Conservation (phyloP, 2,797 vertebrate species). For the Melanotaenia maccullochi region DNA sequence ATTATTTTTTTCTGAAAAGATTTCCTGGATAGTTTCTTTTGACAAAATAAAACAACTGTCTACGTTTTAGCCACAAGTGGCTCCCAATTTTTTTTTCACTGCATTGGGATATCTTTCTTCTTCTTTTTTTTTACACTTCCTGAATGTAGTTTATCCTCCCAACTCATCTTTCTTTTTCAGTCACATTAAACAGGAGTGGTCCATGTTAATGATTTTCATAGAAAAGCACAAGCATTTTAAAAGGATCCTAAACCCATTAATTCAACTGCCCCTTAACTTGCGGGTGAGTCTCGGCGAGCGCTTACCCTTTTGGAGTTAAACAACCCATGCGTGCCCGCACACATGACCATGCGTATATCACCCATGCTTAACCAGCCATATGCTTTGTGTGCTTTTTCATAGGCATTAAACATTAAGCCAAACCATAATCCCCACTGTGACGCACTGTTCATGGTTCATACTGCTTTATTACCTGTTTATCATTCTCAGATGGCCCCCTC, state of each 20-base stretch:
- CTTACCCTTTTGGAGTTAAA: neutral
- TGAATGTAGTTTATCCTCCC: conserved; percentile 5
- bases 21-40: neutral
- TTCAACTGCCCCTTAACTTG: neutral
- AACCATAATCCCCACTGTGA: conserved; percentile 43
- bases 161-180: conserved; percentile 10
- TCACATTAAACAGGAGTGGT: conserved; percentile 2
- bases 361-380: conserved; percentile 65
- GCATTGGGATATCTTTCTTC: neutral
- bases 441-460: conserved; percentile 52
- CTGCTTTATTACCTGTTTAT: conserved; percentile 62
- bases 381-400: conserved; percentile 62
- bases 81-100: neutral
- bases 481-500: conserved; percentile 58
- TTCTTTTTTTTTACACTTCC: neutral
- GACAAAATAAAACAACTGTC: neutral
- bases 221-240: neutral
- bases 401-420: conserved; percentile 58
- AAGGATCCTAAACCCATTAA: neutral
- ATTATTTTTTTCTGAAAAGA: neutral
- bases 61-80: neutral
- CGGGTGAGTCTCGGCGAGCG: neutral
- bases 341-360: conserved; percentile 16
- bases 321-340: neutral
- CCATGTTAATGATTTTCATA: neutral